Evolutionary conservation across 2,888 invertebrate genomes (phyloP), one percentile per base, ranked within the genome.

Genomic region (Tetramorium bicarinatum): DNA sequence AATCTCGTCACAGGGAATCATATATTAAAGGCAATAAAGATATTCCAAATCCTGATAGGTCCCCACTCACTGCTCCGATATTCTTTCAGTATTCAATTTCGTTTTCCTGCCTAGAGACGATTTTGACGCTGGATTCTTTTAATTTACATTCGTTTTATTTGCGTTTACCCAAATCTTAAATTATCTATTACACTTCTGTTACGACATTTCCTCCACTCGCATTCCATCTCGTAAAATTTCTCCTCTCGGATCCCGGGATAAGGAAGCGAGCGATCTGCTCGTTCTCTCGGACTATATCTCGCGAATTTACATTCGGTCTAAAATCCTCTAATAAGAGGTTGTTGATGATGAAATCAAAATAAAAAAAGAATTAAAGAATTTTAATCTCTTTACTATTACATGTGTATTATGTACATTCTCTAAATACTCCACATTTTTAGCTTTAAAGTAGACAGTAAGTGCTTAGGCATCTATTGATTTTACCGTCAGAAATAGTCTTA

Each of bases 121-220:
- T 66, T 29, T 54, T 44, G 41, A 13, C 18, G 21, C 41, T 18
- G 25, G 41, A 21, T 29, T 64, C 34, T 56, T 69, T 56, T 59
- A 47, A 67, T 79, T 79, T 21, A 41, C 47, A 47, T 59, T 67
- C 41, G 29, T 59, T 79, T 47, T 69, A 79, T 79, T 47, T 34
- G 77, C 56, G 44, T 79, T 79, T 67, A 67, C 34, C 34, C 56
- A 25, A n/a, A n/a, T 56, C 66, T 69, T 59, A 69, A 59, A 79
- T 69, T 79, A 69, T 75, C 75, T 18, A 62, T 75, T 75, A 62
- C 49, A 38, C 47, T 79, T 69, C 59, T 56, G 15, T n/a, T 41
- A 44, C 54, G 34, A 77, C 25, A 25, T 56, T 34, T 79, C 44
- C 54, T 49, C 2, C 49, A 47, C 4, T 72, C 62, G 29, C 74